Base-by-base conservation (phyloP, 2,888 invertebrate species). In the Scaptomyza flava region DNA sequence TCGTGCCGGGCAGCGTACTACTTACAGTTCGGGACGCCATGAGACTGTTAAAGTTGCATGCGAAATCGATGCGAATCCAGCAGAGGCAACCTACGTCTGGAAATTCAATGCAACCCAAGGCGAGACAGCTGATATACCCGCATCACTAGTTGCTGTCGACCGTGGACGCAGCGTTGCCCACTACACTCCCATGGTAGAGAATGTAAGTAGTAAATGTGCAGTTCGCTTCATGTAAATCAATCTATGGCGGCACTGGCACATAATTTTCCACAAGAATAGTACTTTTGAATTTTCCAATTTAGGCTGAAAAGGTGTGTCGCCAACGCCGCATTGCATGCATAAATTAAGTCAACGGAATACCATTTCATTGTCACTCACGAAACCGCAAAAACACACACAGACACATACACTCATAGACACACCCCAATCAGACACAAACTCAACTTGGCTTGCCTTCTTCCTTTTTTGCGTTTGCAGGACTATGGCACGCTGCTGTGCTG, bases 401-500 rank as follows among this genome's bases (percentile, higher is more conserved):
- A 20, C 53, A 17, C 58, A 31, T 9, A 7, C 27, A 31, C 50
- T 7, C 54, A 38, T 43, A 34, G 56, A 61, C 77, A 52, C 48
- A 58, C 12, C 48, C 3, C 20, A 48, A 12, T 20, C 48, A 17
- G 17, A 36, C 53, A 59, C 71, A 48, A 45, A 63, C 34, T 12
- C 48, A n/a, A 12, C 50, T 42, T 9, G 38, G 36, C 53, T 47
- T 54, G 23, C 14, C 42, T 46, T 54, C 63, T 53, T 50, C 47
- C 47, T 57, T 59, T 60, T 52, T 14, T 41, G 9, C 56, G 61
- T 72, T 73, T 68, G 20, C 89, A 92, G 90, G 96, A 96, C 92
- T 96, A 96, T 86, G 96, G 96, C 30, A 95, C 95, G 20, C 92
- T 96, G 41, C 93, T 95, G 43, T 96, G 96, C 89, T 95, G 95